phyloP scores from a whole-genome alignment of 2,113 vertebrate genomes.

The Nesoenas mayeri region DNA sequence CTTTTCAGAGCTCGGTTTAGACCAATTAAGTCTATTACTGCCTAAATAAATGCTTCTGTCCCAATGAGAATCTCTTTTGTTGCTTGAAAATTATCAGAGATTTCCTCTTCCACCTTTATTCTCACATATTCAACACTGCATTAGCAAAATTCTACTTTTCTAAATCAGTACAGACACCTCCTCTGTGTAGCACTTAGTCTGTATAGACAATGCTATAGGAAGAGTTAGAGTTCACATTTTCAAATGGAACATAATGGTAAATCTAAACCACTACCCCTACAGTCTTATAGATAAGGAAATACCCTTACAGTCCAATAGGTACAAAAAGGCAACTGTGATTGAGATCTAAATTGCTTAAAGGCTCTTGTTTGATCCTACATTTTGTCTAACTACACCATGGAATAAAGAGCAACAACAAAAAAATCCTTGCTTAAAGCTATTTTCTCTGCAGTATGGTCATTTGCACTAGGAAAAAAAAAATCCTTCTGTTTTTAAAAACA shows the following conservation, averaged over 20 bases:
- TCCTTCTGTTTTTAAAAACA: background rate
- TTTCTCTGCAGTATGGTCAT: background rate
- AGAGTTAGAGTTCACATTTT: background rate
- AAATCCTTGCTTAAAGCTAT: background rate
- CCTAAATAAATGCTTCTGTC: background rate
- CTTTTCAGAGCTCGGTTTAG: background rate
- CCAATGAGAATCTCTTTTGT: background rate
- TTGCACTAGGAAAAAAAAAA: background rate
- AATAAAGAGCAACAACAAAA: background rate
- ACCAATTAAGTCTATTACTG: background rate
- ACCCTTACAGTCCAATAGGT: background rate
- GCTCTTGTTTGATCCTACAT: background rate
- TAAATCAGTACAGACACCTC: background rate
- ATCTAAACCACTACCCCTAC: background rate
- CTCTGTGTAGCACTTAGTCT: background rate
- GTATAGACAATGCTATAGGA: background rate
- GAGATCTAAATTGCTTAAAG: background rate
- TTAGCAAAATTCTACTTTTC: background rate
- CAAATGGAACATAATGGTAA: background rate
- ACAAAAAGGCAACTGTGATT: background rate
- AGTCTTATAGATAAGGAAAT: background rate
- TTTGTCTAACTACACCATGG: background rate
- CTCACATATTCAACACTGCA: background rate
- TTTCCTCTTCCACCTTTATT: background rate
- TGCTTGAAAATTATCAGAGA: background rate